These are phyloP conservation scores for Mola mola DNA, from an alignment of 2,113 vertebrate species.

Conservation along the genomic window DNA sequence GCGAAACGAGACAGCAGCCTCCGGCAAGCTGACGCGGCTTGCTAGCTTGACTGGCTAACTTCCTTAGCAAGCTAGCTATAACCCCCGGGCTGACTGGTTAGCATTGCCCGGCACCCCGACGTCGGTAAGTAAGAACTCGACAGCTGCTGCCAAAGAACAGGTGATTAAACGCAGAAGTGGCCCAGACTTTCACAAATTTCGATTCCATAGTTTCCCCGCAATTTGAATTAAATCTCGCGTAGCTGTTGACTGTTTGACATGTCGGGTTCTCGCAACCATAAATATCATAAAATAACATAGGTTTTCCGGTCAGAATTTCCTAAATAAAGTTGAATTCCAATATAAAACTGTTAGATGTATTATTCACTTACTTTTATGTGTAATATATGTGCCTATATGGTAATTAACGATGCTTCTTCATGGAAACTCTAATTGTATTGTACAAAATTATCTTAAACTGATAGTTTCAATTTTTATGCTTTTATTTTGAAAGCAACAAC, in stretches of 20 bases:
- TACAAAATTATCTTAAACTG: too few species aligned
- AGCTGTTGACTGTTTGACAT: constrained; percentile 27
- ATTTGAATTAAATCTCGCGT: background rate
- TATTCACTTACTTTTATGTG: fast-evolving
- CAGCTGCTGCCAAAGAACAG: too few species aligned
- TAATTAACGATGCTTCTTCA: fast-evolving
- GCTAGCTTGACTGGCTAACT: constrained; percentile 63
- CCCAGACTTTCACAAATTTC: background rate
- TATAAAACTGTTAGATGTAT: fast-evolving
- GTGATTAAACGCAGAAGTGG: fast-evolving
- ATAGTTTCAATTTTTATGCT: fast-evolving
- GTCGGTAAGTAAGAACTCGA: background rate
- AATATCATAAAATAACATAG: fast-evolving
- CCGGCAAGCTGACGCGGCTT: constrained; percentile 56
- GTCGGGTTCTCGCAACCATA: background rate
- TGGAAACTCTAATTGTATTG: fast-evolving
- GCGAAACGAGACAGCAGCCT: constrained; percentile 59
- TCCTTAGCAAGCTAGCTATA: constrained; percentile 65
- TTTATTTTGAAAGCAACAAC: constrained; percentile 23
- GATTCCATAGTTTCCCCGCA: background rate
- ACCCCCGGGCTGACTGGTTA: constrained; percentile 48
- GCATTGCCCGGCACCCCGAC: constrained; percentile 17
- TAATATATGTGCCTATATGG: fast-evolving
- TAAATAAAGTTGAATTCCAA: background rate
- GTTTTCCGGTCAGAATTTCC: constrained; percentile 34